Percentiles rank a stretch among this genome's conserved stretches.
Conservation (phyloP, 2,113 vertebrate genomes). For the Stigmatopora nigra region DNA sequence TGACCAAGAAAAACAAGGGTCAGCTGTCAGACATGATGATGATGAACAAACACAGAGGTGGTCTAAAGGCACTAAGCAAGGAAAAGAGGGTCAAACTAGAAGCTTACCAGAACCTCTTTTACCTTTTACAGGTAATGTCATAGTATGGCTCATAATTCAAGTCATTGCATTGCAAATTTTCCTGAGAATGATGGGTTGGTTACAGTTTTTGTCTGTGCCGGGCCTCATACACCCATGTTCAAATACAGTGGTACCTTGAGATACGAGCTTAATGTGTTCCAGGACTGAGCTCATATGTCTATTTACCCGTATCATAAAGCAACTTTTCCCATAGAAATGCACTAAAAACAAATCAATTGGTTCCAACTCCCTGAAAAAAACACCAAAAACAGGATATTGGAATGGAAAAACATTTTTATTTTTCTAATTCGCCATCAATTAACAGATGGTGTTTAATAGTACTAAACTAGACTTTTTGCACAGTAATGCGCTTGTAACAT, state of each 20-base stretch:
- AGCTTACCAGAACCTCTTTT: slow-evolving; percentile 94
- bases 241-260: not conserved
- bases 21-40: slow-evolving; percentile 96
- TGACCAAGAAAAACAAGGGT: slow-evolving; percentile 95
- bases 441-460: too few species aligned
- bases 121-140: slow-evolving; percentile 81
- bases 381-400: too few species aligned
- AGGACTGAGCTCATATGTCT: too few species aligned
- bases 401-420: too few species aligned
- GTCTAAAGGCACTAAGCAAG: slow-evolving; percentile 94
- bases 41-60: slow-evolving; percentile 92
- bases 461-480: too few species aligned
- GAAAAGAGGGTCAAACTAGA: slow-evolving; percentile 93
- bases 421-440: too few species aligned
- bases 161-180: not conserved
- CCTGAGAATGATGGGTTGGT: not conserved
- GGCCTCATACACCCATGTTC: not conserved
- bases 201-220: not conserved
- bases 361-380: too few species aligned
- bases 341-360: too few species aligned
- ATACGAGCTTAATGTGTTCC: too few species aligned
- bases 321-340: too few species aligned
- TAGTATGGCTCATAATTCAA: not conserved
- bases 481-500: too few species aligned
- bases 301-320: too few species aligned